These are phyloP conservation scores for Lasiommata megera DNA, from an alignment of 2,888 invertebrate species.

Conservation along the genomic window DNA sequence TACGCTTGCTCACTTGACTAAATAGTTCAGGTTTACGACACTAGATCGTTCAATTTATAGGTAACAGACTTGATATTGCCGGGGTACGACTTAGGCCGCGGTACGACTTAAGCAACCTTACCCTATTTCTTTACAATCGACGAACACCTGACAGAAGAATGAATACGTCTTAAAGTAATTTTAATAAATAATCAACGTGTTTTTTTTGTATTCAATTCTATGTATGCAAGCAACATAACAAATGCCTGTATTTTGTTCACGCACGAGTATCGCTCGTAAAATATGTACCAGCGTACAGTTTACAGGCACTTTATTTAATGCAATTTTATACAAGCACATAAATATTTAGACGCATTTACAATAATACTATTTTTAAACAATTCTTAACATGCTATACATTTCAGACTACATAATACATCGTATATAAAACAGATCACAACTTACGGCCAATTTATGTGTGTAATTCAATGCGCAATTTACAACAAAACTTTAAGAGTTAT, in stretches of 20 bases:
- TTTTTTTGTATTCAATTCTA: slow-evolving; percentile 1
- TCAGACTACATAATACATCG: background rate
- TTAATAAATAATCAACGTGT: background rate
- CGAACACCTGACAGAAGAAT: background rate
- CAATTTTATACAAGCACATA: slow-evolving; percentile 2
- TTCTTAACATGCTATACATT: slow-evolving; percentile 3
- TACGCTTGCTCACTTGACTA: too few relatives aligned
- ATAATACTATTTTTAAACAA: slow-evolving; percentile 1
- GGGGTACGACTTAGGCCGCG: too few relatives aligned
- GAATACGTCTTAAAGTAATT: background rate
- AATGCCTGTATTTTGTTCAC: slow-evolving; percentile 10
- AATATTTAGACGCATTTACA: background rate
- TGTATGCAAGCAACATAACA: background rate
- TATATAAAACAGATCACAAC: background rate
- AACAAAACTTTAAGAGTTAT: too few relatives aligned
- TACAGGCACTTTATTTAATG: background rate
- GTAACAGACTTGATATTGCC: too few relatives aligned
- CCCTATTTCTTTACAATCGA: background rate
- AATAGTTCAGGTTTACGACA: too few relatives aligned
- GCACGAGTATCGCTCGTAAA: background rate
- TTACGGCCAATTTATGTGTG: background rate
- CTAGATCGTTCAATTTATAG: too few relatives aligned
- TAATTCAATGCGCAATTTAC: too few relatives aligned
- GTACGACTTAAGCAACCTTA: too few relatives aligned
- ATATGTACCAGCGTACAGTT: background rate